phyloP scores from a whole-genome alignment of 2,888 invertebrate genomes.

The Drosophila lacicola region DNA sequence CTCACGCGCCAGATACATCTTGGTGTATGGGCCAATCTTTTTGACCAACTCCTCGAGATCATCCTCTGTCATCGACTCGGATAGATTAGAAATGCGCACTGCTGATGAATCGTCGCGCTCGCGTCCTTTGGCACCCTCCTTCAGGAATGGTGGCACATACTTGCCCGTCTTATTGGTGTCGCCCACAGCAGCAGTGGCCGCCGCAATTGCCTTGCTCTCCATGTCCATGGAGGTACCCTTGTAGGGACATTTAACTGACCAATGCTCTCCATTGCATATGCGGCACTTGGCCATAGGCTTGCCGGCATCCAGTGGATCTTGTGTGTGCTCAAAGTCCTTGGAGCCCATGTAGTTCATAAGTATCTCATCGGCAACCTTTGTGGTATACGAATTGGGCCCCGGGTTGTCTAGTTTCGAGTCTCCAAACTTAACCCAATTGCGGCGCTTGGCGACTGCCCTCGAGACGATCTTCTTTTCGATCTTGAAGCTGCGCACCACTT shows the following conservation, averaged over 20 bases:
- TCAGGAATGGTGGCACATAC: slow-evolving; percentile 94
- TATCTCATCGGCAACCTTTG: slow-evolving; percentile 97
- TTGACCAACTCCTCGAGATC: slow-evolving; percentile 98
- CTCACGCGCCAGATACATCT: slow-evolving; percentile 98
- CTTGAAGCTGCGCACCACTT: slow-evolving; percentile 95
- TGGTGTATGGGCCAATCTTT: slow-evolving; percentile 95
- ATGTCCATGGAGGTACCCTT: slow-evolving; percentile 93
- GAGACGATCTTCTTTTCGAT: slow-evolving; percentile 95
- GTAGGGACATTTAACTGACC: slow-evolving; percentile 99
- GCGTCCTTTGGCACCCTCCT: slow-evolving; percentile 92
- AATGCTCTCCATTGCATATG: slow-evolving; percentile 97
- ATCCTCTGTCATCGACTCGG: slow-evolving; percentile 96
- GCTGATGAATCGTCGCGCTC: slow-evolving; percentile 93
- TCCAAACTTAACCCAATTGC: slow-evolving; percentile 98
- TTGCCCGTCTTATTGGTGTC: slow-evolving; percentile 86
- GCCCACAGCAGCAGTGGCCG: slow-evolving; percentile 63
- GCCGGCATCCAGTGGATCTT: slow-evolving; percentile 93
- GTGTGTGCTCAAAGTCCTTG: slow-evolving; percentile 94
- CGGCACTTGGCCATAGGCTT: slow-evolving; percentile 92
- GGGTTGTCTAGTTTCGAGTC: slow-evolving; percentile 95
- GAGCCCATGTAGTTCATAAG: slow-evolving; percentile 96
- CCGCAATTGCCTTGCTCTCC: slow-evolving; percentile 86
- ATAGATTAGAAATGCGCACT: slow-evolving; percentile 98
- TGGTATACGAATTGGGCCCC: slow-evolving; percentile 98
- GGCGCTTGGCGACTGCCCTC: slow-evolving; percentile 95